Evolutionary conservation across 2,888 invertebrate species (phyloP), one percentile per base, ranked within the genome.

Genomic region (Ethmia dodecea): DNA sequence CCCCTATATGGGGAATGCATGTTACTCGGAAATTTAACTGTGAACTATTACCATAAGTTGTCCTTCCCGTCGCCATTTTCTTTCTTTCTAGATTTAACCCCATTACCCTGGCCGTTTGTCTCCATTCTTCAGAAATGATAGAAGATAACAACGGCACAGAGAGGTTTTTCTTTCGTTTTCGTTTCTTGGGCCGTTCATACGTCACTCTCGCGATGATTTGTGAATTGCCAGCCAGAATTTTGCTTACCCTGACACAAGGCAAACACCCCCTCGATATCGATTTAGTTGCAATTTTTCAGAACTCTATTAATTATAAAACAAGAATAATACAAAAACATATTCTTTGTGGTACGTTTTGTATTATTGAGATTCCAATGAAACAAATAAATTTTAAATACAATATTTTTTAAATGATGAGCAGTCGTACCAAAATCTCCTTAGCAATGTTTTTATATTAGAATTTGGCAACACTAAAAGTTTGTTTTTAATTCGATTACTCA

Each of bases 1-100:
- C 73, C 55, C 81, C 70, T 83, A 80, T 72, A 83, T 72, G 83
- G 86, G 73, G 73, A 74, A 66, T 76, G 75, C 71, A 76, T 73
- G 80, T 72, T 72, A 75, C 61, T 59, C 60, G 60, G 62, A 75
- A 70, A 70, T 72, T 70, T 72, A 80, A 77, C 70, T 70, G 70
- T 73, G 70, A 70, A 76, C 74, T 55, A 55, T 81, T 89, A 90
- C 91, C 91, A 91, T 70, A 91, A 78, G 76, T 90, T 91, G 62
- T 91, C 90, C 79, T 90, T 88, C 63, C 75, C 81, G 52, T 89
- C 89, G 54, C 79, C 75, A 49, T 88, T 89, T 52, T 90, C 89
- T 80, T 89, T 90, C 76, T 88, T 90, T 84, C 87, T 90, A 65
- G 86, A 76, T 79, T 71, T 86, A 69, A 79, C 79, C 77, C 86